Base-by-base conservation (phyloP, 2,888 invertebrate genomes). In the Xanthia icteritia region DNA sequence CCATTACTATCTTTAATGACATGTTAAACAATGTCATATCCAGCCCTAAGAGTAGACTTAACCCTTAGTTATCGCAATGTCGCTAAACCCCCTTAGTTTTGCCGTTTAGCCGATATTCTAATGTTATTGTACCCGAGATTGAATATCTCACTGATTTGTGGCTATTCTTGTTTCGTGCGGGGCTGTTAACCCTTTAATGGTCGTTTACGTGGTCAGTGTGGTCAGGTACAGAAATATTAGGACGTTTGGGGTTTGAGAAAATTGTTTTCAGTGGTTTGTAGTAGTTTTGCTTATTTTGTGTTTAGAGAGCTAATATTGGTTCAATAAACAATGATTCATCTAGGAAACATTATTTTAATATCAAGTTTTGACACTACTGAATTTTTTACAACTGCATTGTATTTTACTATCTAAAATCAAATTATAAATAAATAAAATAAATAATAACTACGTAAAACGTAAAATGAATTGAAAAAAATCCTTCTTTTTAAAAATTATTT, bases 61-160 rank as follows among this genome's bases (percentile, higher is more conserved):
- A 74, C 69, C 73, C 81, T 79, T 86, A 90, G 89, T 92, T 91
- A 75, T 76, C 79, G 92, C 92, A 93, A 94, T 92, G 94, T 94
- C 94, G 90, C 94, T 92, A 94, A 94, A 92, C 89, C 90, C 93
- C 92, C 88, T 93, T 92, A 93, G 93, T 92, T 93, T 89, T 88
- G 88, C 90, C 92, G 93, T 92, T 93, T 89, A 89, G 88, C 90
- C 92, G 94, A 94, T 95, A 95, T 95, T 95, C 95, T 94, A 95
- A 96, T 95, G 94, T 94, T 94, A 94, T 93, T 94, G 94, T 93
- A 91, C 74, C 92, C 88, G 90, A 95, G 96, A 96, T 96, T 95
- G 95, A 95, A 95, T 95, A 95, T 96, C 96, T 94, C 89, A 85
- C 88, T 96, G 96, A 96, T 96, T 96, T 95, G 95, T 95, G 92